Evolutionary conservation across 2,797 vertebrate species (phyloP).

Genomic region (Hyperoplus immaculatus): DNA sequence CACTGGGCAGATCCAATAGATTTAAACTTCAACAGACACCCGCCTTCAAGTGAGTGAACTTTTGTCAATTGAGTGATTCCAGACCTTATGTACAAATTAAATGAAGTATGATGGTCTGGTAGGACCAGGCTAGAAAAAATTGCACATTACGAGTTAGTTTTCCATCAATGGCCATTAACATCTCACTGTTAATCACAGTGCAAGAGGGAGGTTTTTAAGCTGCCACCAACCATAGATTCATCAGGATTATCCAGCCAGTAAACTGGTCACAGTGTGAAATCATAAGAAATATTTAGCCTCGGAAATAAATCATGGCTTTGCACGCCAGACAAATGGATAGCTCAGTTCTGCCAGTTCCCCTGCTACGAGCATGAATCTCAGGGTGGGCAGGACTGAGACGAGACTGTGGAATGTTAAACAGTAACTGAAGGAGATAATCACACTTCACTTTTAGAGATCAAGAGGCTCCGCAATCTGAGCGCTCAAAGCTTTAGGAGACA

Average conservation of each 20-base stretch:
- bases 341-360: slow-evolving; percentile 18
- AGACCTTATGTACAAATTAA: too few relatives aligned
- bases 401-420: slow-evolving; percentile 52
- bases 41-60: too few relatives aligned
- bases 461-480: slow-evolving; percentile 30
- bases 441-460: slow-evolving; percentile 37
- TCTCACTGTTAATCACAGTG: slow-evolving; percentile 11
- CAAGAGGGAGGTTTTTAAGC: slow-evolving; percentile 18
- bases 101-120: too few relatives aligned
- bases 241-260: neutral
- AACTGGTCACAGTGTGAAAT: slow-evolving; percentile 22
- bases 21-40: too few relatives aligned
- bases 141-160: slow-evolving; percentile 6
- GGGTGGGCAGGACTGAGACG: slow-evolving; percentile 25
- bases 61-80: too few relatives aligned
- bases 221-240: slow-evolving; percentile 4
- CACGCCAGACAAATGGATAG: slow-evolving; percentile 25
- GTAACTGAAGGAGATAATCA: slow-evolving; percentile 37
- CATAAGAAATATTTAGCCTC: neutral
- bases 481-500: slow-evolving; percentile 15
- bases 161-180: slow-evolving; percentile 24
- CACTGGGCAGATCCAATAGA: too few relatives aligned
- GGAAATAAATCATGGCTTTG: slow-evolving; percentile 29
- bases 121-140: too few relatives aligned
- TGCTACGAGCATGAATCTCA: slow-evolving; percentile 26